Base-by-base conservation (phyloP, 2,113 vertebrate species). In the Etheostoma cragini region DNA sequence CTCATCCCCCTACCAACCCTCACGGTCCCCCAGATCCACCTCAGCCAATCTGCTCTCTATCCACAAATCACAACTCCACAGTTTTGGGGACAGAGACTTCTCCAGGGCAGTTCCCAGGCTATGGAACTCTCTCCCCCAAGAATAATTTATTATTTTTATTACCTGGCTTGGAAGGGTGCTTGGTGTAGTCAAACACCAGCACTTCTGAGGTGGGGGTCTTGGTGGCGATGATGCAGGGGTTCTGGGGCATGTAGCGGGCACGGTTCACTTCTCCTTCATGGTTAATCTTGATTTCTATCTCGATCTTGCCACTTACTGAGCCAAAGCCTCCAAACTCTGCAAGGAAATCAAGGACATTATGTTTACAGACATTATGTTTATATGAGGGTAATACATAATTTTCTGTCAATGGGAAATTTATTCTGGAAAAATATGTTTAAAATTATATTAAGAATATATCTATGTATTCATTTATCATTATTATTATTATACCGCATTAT, bases 241-340 rank as follows among this genome's bases (percentile, higher is more conserved):
- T 98, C 92, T 98, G 97, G 4, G 97, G 97, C 97, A 98, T 98
- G 82, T 98, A 98, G 16, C 97, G 96, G 0, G 97, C 97, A 85
- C 97, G 93, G 88, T 98, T 98, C 75, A 98, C 97, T 90, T 98
- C 97, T 71, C 97, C 97, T 93, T 98, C 97, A 2, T 98, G 97
- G 88, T 97, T 98, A 57, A 98, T 98, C 94, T 98, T 98, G 85
- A 98, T 98, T 88, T 98, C 97, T 53, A 98, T 98, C 78, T 98
- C 97, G 58, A 98, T 98, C 90, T 98, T 98, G 1, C 97, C 97
- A 76, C 97, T 98, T 1, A 98, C 97, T 3, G 97, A 98, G 33
- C 97, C 97, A 87, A 98, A 98, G 64, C 97, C 97, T 89, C 97
- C 97, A 90, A 98, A 98, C 78, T 98, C 97, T 98, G 80, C 1